Evolutionary conservation across 2,113 vertebrate genomes (phyloP).

Genomic region (Leptodactylus fuscus): DNA sequence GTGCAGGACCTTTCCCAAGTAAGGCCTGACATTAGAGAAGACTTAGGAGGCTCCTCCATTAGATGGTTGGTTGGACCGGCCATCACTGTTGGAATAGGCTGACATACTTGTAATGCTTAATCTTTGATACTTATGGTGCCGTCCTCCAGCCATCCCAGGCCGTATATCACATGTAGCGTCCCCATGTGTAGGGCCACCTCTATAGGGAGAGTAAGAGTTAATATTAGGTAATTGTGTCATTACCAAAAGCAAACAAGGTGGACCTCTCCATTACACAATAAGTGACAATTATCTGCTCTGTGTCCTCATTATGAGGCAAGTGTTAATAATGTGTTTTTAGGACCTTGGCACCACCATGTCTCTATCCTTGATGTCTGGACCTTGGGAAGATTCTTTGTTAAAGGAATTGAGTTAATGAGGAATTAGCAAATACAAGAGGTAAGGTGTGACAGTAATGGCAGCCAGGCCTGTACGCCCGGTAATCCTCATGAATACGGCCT

Average conservation of each 20-base stretch:
- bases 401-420: slow-evolving; percentile 38
- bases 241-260: slow-evolving; percentile 6
- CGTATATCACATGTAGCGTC: no score
- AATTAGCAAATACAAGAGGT: slow-evolving; percentile 43
- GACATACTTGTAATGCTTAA: no score
- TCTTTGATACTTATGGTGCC: no score
- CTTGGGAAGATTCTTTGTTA: slow-evolving; percentile 30
- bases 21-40: no score
- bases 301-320: slow-evolving; percentile 32
- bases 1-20: no score
- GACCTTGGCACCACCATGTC: not conserved
- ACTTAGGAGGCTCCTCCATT: no score
- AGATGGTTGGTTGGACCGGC: no score
- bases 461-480: not conserved
- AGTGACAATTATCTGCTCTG: slow-evolving; percentile 21
- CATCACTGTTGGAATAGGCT: no score
- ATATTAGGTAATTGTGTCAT: not conserved
- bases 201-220: not conserved
- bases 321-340: slow-evolving; percentile 51
- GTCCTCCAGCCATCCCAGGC: no score
- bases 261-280: not conserved
- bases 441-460: slow-evolving; percentile 26
- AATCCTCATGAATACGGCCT: not conserved
- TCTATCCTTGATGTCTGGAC: slow-evolving; percentile 2
- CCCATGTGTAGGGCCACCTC: no score